These are phyloP conservation scores for Ibidorhyncha struthersii DNA, from an alignment of 2,113 vertebrate species.

Conservation along the genomic window DNA sequence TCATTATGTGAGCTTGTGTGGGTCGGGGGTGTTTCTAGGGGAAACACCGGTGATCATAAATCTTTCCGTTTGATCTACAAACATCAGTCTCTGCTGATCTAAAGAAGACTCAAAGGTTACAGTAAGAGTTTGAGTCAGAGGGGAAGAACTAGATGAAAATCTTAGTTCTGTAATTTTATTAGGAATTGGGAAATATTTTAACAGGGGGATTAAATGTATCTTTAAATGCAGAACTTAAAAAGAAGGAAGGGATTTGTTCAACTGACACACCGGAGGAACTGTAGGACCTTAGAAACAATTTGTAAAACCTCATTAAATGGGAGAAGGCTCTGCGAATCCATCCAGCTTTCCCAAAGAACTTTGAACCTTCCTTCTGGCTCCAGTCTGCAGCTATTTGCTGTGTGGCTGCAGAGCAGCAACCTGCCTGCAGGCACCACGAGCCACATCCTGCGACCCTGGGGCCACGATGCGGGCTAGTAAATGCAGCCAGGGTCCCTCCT, in stretches of 20 bases:
- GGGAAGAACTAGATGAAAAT: background rate
- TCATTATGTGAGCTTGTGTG: background rate
- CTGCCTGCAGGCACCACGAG: background rate
- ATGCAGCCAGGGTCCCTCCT: background rate
- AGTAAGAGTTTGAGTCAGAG: background rate
- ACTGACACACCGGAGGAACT: background rate
- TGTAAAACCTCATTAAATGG: slow-evolving; percentile 2
- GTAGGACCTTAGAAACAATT: slow-evolving; percentile 28
- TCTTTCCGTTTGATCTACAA: slow-evolving; percentile 56
- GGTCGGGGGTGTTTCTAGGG: background rate
- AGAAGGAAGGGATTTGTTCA: slow-evolving; percentile 16
- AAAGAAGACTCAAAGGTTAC: slow-evolving; percentile 2
- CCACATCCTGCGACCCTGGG: background rate
- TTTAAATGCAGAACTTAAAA: slow-evolving; percentile 18
- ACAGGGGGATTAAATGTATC: slow-evolving; percentile 5
- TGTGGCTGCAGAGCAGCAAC: background rate
- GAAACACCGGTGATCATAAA: slow-evolving; percentile 27
- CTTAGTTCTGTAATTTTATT: background rate
- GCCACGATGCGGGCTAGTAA: background rate
- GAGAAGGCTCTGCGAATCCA: background rate
- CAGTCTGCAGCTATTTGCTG: background rate
- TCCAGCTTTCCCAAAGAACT: background rate
- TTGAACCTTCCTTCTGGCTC: background rate
- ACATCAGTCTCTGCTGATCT: slow-evolving; percentile 21
- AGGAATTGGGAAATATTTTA: slow-evolving; percentile 15